Percentiles rank a stretch among this genome's conserved stretches.
Evolutionary conservation across 1,140 invertebrate genomes (phyloP).

Genomic region (Lepidurus packardi): DNA sequence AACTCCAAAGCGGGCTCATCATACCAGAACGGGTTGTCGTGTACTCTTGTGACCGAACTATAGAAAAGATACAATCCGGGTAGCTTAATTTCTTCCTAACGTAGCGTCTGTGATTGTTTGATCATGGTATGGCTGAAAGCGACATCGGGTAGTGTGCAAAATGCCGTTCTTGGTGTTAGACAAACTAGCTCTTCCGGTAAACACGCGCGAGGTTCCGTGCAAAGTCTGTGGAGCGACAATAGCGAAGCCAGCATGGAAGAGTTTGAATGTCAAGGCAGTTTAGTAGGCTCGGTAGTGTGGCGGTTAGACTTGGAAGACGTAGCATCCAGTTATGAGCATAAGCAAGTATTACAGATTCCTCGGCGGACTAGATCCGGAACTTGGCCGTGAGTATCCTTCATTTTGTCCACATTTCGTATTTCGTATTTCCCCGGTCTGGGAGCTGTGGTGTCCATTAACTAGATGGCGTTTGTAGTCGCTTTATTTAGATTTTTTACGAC

Average conservation of each 20-base stretch:
- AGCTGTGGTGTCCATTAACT: neutral
- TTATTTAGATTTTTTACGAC: neutral
- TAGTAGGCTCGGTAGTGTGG: conserved; percentile 25
- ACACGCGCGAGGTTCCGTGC: neutral
- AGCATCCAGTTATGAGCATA: conserved; percentile 6
- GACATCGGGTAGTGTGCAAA: neutral
- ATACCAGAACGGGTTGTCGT: neutral
- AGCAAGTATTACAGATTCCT: conserved; percentile 9
- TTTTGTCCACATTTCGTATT: neutral
- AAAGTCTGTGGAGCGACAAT: neutral
- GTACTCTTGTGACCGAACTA: neutral
- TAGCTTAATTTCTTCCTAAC: neutral
- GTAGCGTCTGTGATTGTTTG: neutral
- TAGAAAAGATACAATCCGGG: neutral
- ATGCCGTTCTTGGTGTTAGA: neutral
- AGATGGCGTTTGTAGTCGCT: neutral
- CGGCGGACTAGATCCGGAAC: conserved; percentile 29
- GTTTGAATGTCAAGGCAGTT: conserved; percentile 15
- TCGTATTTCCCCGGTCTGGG: neutral
- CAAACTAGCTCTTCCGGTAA: neutral
- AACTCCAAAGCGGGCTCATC: neutral
- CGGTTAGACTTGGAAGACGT: conserved; percentile 26
- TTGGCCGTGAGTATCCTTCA: conserved; percentile 32
- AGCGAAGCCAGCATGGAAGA: conserved; percentile 4
- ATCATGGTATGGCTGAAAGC: neutral